Evolutionary conservation across 2,888 invertebrate genomes (phyloP).

Genomic region (Yponomeuta plumbellus): DNA sequence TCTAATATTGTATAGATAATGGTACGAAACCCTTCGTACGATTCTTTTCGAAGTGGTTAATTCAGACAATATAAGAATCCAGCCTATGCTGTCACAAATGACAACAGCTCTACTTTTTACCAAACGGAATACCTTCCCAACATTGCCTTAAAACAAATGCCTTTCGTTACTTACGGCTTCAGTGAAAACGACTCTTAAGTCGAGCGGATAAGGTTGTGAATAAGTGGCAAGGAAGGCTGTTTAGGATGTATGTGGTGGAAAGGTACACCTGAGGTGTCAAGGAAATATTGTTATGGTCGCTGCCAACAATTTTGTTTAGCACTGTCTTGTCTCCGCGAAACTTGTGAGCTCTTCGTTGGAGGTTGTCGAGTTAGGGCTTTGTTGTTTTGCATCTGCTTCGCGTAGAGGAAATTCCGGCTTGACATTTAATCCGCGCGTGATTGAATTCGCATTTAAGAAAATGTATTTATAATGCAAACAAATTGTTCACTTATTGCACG

Average conservation of each 20-base stretch:
- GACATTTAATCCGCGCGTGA: too few relatives aligned
- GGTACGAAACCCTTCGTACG: too few relatives aligned
- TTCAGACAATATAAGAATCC: too few relatives aligned
- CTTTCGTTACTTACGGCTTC: background rate
- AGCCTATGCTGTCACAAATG: too few relatives aligned
- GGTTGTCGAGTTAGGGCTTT: background rate
- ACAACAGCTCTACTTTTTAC: too few relatives aligned
- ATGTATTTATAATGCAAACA: too few relatives aligned
- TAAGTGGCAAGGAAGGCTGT: background rate
- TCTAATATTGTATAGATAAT: too few relatives aligned
- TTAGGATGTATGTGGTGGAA: background rate
- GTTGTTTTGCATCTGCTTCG: too few relatives aligned
- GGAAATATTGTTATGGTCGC: slow-evolving; percentile 14
- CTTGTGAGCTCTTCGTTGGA: background rate
- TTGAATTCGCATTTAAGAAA: too few relatives aligned
- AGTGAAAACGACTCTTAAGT: background rate
- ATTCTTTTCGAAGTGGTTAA: too few relatives aligned
- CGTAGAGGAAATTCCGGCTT: too few relatives aligned
- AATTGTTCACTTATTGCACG: too few relatives aligned
- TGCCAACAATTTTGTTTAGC: slow-evolving; percentile 13
- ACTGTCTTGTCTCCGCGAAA: background rate
- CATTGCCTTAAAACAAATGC: background rate
- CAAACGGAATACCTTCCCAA: background rate
- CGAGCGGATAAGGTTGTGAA: background rate
- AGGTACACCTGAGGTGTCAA: slow-evolving; percentile 12